Evolutionary conservation across 2,113 vertebrate genomes (phyloP).

Genomic region (Cyphomyrus plagiostoma): DNA sequence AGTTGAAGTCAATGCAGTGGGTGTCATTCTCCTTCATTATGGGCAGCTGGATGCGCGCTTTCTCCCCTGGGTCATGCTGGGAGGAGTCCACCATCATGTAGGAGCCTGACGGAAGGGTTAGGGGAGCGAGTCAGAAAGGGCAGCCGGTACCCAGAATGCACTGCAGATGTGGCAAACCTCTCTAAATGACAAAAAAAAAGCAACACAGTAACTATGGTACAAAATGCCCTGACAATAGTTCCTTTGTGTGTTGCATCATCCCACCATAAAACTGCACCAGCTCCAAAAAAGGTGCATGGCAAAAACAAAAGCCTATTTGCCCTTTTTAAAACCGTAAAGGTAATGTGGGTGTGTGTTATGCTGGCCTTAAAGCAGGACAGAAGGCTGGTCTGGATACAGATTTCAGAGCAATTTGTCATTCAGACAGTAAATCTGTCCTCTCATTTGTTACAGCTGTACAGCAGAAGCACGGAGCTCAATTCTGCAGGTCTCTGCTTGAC

Average conservation of each 20-base stretch:
- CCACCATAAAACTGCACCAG: background rate
- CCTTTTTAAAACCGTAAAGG: background rate
- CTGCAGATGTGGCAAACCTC: background rate
- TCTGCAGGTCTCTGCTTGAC: slow-evolving; percentile 2
- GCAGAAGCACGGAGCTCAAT: slow-evolving; percentile 9
- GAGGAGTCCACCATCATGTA: slow-evolving; percentile 94
- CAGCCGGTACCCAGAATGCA: background rate
- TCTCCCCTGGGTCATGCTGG: slow-evolving; percentile 81
- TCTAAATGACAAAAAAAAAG: background rate
- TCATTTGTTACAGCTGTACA: background rate
- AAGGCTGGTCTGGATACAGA: slow-evolving; percentile 30
- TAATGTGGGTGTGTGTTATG: background rate
- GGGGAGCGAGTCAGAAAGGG: background rate
- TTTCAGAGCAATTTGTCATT: slow-evolving; percentile 40
- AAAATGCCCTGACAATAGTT: background rate
- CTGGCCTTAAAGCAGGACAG: slow-evolving; percentile 33
- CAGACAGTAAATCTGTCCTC: slow-evolving; percentile 45
- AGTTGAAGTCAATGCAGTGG: slow-evolving; percentile 97
- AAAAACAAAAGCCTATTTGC: background rate
- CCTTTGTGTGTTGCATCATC: background rate
- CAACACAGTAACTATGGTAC: background rate
- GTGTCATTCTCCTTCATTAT: slow-evolving; percentile 98
- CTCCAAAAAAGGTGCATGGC: background rate
- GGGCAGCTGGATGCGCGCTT: slow-evolving; percentile 85
- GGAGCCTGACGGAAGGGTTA: slow-evolving; percentile 69